Base-by-base conservation (phyloP, 1,140 invertebrate genomes). In the Aphelinus atriplicis region DNA sequence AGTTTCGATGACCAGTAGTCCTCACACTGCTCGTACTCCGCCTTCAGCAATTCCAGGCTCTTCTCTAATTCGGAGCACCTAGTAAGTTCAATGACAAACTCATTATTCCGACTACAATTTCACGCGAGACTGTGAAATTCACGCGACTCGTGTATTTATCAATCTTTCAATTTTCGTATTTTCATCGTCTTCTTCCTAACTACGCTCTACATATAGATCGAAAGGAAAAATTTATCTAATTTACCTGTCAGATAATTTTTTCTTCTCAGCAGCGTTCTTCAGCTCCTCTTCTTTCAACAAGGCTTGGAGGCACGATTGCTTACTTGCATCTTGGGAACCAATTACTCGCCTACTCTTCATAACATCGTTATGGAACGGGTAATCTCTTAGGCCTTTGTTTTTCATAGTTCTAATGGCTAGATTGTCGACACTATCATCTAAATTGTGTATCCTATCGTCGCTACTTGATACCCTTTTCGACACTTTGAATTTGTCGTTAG, bases 1-100 rank as follows among this genome's bases (percentile, higher is more conserved):
- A 96, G 84, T 86, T 95, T 95, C 5, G 83, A 84, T 42, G 91
- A 88, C 94, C 95, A 96, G 85, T 96, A 96, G 81, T 96, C 94
- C 84, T 96, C 95, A 81, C 94, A 94, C 76, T 92, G 91, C 78
- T 95, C 94, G 81, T 94, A 95, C 78, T 95, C 94, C 26, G 89
- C 86, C 79, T 90, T 91, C 80, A 96, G 84, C 78, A 93, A 87
- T 82, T 95, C 93, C 47, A 95, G 82, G 80, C 92, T 93, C 43
- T 87, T 86, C 83, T 95, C 93, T 10, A 95, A 85, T 48, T 94
- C 92, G 45, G 88, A 88, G 80, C 90, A 92, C 75, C 90, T 90
- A 56, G 90, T 87, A 46, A 84, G 53, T 2, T 53, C 9, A 9
- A 6, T 53, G 51, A 53, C 9, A 4, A 53, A 53, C 9, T 53